Conservation (phyloP, 2,797 vertebrate species). For the Amblyopsis hoosieri region DNA sequence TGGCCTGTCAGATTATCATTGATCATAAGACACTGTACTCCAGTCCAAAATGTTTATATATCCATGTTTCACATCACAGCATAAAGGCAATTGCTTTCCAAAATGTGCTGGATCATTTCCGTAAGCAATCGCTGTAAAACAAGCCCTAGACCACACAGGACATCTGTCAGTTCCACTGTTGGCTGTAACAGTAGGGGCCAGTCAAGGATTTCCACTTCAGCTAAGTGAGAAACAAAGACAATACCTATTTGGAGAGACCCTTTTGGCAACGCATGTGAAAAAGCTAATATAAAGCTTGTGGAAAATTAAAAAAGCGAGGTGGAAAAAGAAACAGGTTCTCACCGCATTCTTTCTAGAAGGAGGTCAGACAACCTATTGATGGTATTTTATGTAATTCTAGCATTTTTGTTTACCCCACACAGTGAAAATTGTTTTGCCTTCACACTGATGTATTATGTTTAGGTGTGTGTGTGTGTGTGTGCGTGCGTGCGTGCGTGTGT, state of each 20-base stretch:
- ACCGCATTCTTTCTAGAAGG: conserved; percentile 30
- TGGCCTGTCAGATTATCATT: background rate
- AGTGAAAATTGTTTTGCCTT: conserved; percentile 43
- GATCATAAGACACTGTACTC: background rate
- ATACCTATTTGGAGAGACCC: conserved; percentile 19
- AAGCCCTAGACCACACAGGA: background rate
- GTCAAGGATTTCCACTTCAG: background rate
- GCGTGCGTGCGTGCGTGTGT: background rate
- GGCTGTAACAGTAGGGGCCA: background rate
- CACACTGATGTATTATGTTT: conserved; percentile 63
- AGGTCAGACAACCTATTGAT: conserved; percentile 43
- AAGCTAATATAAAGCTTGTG: conserved; percentile 18
- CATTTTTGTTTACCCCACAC: conserved; percentile 49
- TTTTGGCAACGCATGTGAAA: conserved; percentile 4
- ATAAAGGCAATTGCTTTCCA: conserved; percentile 23
- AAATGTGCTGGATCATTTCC: background rate
- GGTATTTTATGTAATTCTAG: conserved; percentile 40
- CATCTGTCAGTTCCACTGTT: conserved; percentile 1
- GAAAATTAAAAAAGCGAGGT: conserved; percentile 7
- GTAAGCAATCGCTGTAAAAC: conserved; percentile 4
- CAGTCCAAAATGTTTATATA: conserved; percentile 1
- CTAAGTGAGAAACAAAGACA: conserved; percentile 18
- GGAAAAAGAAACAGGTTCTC: conserved; percentile 7
- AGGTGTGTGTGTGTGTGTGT: conserved; percentile 31
- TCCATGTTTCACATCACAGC: conserved; percentile 8